Conservation (phyloP, 2,888 invertebrate genomes). For the Drosophila rubida region DNA sequence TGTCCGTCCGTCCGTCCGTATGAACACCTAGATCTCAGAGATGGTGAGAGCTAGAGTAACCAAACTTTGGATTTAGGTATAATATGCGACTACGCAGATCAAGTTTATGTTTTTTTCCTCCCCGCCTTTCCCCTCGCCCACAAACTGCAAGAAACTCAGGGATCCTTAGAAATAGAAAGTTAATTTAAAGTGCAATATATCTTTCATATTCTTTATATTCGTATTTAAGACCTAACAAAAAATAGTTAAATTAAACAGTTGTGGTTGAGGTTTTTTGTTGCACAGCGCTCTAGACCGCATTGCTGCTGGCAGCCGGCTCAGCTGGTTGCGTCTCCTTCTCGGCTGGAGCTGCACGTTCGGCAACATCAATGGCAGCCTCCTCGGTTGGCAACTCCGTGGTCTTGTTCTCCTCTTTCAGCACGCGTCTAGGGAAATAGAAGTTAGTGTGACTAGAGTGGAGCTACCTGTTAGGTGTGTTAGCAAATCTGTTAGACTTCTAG, state of each 20-base stretch:
- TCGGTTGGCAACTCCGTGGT: slow-evolving; percentile 21
- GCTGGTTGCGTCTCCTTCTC: slow-evolving; percentile 14
- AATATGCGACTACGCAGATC: too few species aligned
- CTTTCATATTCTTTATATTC: slow-evolving; percentile 20
- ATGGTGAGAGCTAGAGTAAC: too few species aligned
- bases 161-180: slow-evolving; percentile 11
- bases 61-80: too few species aligned
- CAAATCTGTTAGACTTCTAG: background rate
- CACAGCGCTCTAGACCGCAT: slow-evolving; percentile 40
- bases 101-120: too few species aligned
- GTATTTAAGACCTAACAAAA: slow-evolving; percentile 54
- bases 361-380: background rate
- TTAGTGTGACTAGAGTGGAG: slow-evolving; percentile 57
- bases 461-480: slow-evolving; percentile 36
- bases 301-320: slow-evolving; percentile 38
- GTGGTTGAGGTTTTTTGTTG: slow-evolving; percentile 41
- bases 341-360: background rate
- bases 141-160: too few species aligned
- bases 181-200: too few species aligned
- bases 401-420: slow-evolving; percentile 30
- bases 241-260: slow-evolving; percentile 63
- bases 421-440: slow-evolving; percentile 39
- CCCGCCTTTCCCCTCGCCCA: too few species aligned
- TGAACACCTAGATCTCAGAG: too few species aligned
- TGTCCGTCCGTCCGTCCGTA: too few species aligned